Evolutionary conservation across 2,888 invertebrate species (phyloP), one percentile per base, ranked within the genome.

Genomic region (Pseudoips prasinana): DNA sequence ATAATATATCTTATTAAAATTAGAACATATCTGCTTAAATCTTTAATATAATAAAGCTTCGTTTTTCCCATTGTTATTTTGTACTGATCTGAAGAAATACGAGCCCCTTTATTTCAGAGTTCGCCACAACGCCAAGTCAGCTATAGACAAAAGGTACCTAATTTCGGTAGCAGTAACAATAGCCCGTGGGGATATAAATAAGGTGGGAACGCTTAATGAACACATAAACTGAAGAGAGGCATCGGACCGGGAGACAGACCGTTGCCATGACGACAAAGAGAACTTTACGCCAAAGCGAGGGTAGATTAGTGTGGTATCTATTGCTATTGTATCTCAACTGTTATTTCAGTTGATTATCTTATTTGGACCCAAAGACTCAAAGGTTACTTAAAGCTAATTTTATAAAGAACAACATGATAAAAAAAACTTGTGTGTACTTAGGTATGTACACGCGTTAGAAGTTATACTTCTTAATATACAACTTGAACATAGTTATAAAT

Each of bases 131-230:
- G 80, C 75, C 49, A 63, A 74, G 70, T 83, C 82, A 80, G 75
- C 78, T 54, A 58, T 58, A 78, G 79, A 83, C 78, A 83, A 79
- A 78, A 71, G 67, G 74, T 71, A 67, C 68, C 74, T 79, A 77
- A 79, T 78, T 67, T 70, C 71, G 73, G 72, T 73, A 59, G 63
- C 66, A 62, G 70, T 62, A 66, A 80, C 78, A 82, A 83, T 72
- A 66, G 73, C 74, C 74, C 61, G 56, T 64, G 73, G 79, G 75
- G 80, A 76, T 76, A 81, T 83, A 83, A 84, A 81, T 81, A 84
- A 76, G 67, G 70, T 64, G 73, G 68, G 65, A 73, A 71, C 81
- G 76, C 81, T 84, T 84, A 84, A 83, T 83, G 82, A 82, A 83
- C 81, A 80, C 78, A 79, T 81, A 79, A 77, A 83, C 75, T 71